phyloP scores from a whole-genome alignment of 2,888 invertebrate genomes.

The Caenorhabditis sp. region DNA sequence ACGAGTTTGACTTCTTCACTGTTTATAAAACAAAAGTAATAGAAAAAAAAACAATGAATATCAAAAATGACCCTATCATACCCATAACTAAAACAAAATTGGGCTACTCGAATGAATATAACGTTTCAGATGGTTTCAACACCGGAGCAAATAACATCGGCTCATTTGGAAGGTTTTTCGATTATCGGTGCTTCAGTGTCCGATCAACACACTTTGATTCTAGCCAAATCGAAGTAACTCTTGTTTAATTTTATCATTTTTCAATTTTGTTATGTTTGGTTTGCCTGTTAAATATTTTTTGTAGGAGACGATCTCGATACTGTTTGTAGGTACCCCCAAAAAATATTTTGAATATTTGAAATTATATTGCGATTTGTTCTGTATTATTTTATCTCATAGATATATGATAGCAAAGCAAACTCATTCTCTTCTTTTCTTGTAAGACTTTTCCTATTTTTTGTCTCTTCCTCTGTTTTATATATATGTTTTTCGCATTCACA shows the following conservation, averaged over 20 bases:
- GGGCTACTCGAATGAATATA: neutral
- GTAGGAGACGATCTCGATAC: neutral
- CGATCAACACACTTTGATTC: constrained; percentile 65
- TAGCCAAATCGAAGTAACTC: constrained; percentile 41
- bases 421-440: neutral
- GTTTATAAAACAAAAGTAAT: neutral
- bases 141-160: constrained; percentile 61
- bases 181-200: constrained; percentile 64
- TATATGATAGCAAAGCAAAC: neutral
- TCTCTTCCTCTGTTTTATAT: constrained; percentile 23
- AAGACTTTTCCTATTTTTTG: constrained; percentile 11
- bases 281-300: constrained; percentile 2
- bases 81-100: no score
- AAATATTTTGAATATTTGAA: neutral
- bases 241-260: neutral
- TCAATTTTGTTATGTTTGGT: constrained; percentile 3
- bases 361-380: neutral
- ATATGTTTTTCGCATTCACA: neutral
- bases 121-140: constrained; percentile 53
- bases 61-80: no score
- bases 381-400: no score
- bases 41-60: no score
- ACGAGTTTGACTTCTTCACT: no score
- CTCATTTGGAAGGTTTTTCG: constrained; percentile 63
- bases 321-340: neutral